These are phyloP conservation scores for Aphodius sticticus DNA, from an alignment of 2,888 invertebrate species.

Conservation along the genomic window DNA sequence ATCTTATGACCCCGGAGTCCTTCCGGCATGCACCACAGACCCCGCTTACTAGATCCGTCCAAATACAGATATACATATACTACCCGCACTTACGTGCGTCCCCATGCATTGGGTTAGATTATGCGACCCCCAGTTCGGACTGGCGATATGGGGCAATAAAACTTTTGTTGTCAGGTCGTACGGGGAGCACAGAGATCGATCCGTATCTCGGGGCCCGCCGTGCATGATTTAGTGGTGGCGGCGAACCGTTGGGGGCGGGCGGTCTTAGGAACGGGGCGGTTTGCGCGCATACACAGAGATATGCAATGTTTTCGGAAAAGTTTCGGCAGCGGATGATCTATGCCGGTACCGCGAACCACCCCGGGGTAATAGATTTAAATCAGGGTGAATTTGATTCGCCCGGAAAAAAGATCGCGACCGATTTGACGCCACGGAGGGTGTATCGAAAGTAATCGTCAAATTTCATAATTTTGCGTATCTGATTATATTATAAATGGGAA, in stretches of 20 bases:
- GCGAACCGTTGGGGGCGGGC: conserved; percentile 22
- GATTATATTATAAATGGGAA: too few relatives aligned
- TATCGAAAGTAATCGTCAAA: too few relatives aligned
- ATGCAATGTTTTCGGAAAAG: conserved; percentile 42
- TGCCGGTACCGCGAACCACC: conserved; percentile 20
- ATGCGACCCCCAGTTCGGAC: conserved; percentile 21
- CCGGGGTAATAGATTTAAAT: conserved; percentile 29
- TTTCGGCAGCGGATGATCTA: conserved; percentile 34
- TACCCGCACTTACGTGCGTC: background rate
- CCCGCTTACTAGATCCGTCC: background rate
- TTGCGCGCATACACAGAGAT: conserved; percentile 36
- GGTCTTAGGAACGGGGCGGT: background rate
- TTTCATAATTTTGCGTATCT: too few relatives aligned
- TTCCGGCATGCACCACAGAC: background rate
- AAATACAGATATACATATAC: background rate
- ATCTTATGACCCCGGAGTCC: background rate
- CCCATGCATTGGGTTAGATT: conserved; percentile 17
- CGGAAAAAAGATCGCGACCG: conserved; percentile 13
- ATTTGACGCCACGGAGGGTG: conserved; percentile 10
- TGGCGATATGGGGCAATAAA: conserved; percentile 43
- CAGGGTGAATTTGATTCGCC: conserved; percentile 15
- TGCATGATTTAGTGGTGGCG: conserved; percentile 43
- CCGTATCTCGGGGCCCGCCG: conserved; percentile 41
- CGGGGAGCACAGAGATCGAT: conserved; percentile 38
- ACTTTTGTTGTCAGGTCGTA: conserved; percentile 47